Percentiles rank a stretch among this genome's conserved stretches.
These are phyloP conservation scores for Bradypodion pumilum DNA, from an alignment of 2,797 vertebrate species.

Conservation along the genomic window DNA sequence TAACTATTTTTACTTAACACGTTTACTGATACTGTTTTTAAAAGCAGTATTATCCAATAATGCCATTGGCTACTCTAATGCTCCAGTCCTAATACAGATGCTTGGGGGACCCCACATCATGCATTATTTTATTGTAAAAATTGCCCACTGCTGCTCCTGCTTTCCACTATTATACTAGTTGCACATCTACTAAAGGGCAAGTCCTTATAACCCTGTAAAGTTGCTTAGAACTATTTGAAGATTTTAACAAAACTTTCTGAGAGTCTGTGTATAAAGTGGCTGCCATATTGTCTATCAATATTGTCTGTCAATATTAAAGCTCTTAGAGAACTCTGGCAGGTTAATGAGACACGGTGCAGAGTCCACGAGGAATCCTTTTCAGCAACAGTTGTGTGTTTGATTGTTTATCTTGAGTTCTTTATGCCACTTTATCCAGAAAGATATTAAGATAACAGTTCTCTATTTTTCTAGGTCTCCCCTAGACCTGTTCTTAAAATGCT, in stretches of 20 bases:
- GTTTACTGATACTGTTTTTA: not conserved
- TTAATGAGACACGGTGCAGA: not conserved
- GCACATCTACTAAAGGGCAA: not conserved
- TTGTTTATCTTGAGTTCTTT: not conserved
- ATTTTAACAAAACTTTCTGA: not conserved
- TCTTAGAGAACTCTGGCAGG: not conserved
- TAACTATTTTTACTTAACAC: not conserved
- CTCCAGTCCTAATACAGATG: not conserved
- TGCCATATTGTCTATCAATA: not conserved
- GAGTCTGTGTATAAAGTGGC: not conserved
- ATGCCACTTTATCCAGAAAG: not conserved
- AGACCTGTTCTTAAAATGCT: not conserved
- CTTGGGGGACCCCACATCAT: not conserved
- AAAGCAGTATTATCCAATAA: not conserved
- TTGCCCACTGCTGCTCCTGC: not conserved
- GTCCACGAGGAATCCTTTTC: not conserved
- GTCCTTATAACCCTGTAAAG: too few species aligned
- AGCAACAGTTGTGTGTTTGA: not conserved
- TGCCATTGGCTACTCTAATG: not conserved
- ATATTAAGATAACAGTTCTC: not conserved
- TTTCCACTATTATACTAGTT: not conserved
- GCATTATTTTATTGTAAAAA: not conserved
- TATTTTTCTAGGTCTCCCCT: not conserved
- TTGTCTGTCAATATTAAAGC: not conserved
- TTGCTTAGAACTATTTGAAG: too few species aligned